Percentiles rank a stretch among this genome's conserved stretches.
Conservation (phyloP, 2,797 vertebrate species). For the Argya squamiceps region DNA sequence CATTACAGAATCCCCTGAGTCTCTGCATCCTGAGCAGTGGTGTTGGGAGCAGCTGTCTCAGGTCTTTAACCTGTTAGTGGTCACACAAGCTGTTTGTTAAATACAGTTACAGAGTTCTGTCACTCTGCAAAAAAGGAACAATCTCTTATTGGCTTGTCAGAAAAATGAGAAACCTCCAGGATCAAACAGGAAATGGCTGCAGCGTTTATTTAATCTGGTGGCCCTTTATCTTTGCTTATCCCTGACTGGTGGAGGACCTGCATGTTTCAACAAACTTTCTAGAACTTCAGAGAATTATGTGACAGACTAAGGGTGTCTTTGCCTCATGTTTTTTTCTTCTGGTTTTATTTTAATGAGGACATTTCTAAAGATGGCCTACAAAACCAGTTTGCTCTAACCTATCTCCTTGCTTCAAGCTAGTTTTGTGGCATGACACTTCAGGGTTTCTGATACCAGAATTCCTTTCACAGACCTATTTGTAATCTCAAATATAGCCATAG, state of each 20-base stretch:
- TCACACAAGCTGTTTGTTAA: not conserved
- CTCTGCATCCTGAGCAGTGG: not conserved
- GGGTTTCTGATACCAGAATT: not conserved
- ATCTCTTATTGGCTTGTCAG: not conserved
- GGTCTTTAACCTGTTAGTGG: not conserved
- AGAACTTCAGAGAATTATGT: not conserved
- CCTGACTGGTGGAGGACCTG: not conserved
- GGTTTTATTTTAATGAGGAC: not conserved
- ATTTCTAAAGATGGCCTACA: not conserved
- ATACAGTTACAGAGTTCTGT: not conserved
- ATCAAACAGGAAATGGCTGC: not conserved
- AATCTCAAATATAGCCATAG: not conserved
- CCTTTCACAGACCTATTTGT: not conserved
- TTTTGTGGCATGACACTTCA: not conserved
- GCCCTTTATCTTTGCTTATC: not conserved
- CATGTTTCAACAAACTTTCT: not conserved
- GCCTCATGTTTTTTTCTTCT: not conserved
- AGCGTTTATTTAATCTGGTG: not conserved
- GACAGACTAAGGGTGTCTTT: not conserved
- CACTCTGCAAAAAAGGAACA: not conserved
- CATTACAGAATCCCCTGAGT: not conserved
- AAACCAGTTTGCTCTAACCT: not conserved
- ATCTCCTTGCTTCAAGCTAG: not conserved
- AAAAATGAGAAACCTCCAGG: not conserved
- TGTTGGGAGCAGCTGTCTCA: not conserved